Base-by-base conservation (phyloP, 2,888 invertebrate species). In the Pediacus dermestoides region DNA sequence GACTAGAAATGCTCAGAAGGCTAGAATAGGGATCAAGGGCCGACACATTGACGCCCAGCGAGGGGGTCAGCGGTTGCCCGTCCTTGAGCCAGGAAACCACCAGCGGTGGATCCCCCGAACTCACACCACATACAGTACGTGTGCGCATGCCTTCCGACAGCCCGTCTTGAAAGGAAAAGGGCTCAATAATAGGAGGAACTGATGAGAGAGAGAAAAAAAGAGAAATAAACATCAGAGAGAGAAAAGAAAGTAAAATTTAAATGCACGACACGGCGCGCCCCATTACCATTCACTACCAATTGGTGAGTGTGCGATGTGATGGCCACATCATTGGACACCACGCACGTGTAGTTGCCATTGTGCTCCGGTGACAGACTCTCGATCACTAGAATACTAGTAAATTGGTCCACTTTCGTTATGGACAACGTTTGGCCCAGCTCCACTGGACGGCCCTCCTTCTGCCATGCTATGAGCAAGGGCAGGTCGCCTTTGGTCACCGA, bases 111-210 rank as follows among this genome's bases (percentile, higher is more conserved):
- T 88, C 88, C 59, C 88, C 85, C 63, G 80, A 77, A 70, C 82
- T 82, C 64, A 85, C 84, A 67, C 85, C 83, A 74, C 86, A 86
- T 67, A 85, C 81, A 67, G 84, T 82, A 70, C 85, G 80, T 57
- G 85, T 85, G 69, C 85, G 79, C 82, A 83, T 83, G 72, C 84
- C 84, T 74, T 85, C 84, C 68, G 82, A 80, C 68, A 85, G 79
- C 70, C 83, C 83, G 74, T 84, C 85, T 80, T 84, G 82, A 76
- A 85, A 85, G 75, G 77, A 78, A 80, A 86, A 85, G 74, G 85
- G 83, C 78, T 84, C 84, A 78, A 86, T 85, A 76, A 82, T 82
- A 74, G 85, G 85, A 73, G 85, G 85, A 78, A 85, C 85, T 85
- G 81, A 66, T 18, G 48, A 54, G 34, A 62, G 56, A 67, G 61